phyloP scores from a whole-genome alignment of 2,113 vertebrate species.

The Zosterops hypoxanthus region DNA sequence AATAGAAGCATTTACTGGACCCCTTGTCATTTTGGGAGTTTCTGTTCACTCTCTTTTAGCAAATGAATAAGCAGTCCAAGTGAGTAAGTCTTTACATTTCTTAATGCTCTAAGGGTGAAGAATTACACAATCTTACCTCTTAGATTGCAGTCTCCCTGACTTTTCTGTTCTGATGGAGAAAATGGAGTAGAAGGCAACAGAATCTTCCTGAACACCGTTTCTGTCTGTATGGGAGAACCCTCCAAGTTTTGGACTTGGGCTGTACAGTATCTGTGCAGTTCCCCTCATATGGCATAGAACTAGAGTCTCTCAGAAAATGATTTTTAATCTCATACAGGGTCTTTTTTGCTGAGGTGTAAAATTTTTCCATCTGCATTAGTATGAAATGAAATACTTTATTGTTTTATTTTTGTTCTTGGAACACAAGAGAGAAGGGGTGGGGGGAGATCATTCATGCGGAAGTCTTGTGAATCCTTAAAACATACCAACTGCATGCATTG shows the following conservation, averaged over 20 bases:
- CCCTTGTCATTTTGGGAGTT: neutral
- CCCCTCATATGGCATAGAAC: neutral
- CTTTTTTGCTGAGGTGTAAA: neutral
- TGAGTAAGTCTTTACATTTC: neutral
- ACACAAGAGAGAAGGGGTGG: neutral
- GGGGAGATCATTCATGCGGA: neutral
- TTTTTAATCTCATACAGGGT: neutral
- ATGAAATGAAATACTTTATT: neutral
- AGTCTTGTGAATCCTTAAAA: neutral
- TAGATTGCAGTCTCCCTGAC: neutral
- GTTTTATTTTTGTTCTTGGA: neutral
- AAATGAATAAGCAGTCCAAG: neutral
- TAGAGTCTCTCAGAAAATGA: neutral
- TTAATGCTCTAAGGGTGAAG: neutral
- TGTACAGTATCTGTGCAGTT: neutral
- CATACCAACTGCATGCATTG: neutral
- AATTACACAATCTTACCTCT: neutral
- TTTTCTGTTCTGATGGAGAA: neutral
- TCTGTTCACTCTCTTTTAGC: neutral
- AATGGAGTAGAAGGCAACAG: neutral
- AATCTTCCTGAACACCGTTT: neutral
- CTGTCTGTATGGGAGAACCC: neutral
- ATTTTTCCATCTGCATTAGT: neutral
- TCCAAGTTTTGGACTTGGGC: neutral
- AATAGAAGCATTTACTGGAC: neutral